Conservation (phyloP, 2,888 invertebrate genomes). For the Dasypogon diadema region DNA sequence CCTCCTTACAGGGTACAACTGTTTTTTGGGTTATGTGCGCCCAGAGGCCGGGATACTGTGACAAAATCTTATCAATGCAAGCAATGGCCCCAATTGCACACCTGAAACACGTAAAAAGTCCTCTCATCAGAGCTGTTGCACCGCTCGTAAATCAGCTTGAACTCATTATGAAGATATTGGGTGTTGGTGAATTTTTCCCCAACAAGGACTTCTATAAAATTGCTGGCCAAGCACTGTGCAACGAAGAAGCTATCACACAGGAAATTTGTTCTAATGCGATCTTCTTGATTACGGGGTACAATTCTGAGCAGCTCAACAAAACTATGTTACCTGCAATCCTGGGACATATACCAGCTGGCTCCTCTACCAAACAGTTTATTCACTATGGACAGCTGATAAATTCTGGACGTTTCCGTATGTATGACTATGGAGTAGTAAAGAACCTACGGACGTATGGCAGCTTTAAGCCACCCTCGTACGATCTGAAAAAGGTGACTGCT, state of each 20-base stretch:
- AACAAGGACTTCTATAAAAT: constrained; percentile 68
- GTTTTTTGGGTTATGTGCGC: constrained; percentile 72
- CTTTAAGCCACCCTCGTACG: constrained; percentile 64
- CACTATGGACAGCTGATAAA: constrained; percentile 71
- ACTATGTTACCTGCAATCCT: constrained; percentile 72
- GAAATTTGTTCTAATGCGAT: constrained; percentile 73
- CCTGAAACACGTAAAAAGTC: constrained; percentile 64
- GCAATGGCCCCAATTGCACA: constrained; percentile 73
- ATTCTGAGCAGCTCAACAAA: constrained; percentile 72
- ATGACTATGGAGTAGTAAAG: constrained; percentile 63
- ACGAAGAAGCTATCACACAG: constrained; percentile 69
- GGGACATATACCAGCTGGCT: constrained; percentile 71
- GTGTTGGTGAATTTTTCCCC: constrained; percentile 73
- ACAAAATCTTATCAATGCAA: constrained; percentile 71
- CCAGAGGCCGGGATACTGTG: constrained; percentile 70
- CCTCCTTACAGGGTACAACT: constrained; percentile 71
- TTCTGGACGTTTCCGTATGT: constrained; percentile 60
- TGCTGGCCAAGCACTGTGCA: constrained; percentile 69
- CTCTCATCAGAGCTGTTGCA: neutral
- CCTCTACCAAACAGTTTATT: constrained; percentile 70
- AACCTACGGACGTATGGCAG: constrained; percentile 63
- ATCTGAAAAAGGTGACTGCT: constrained; percentile 62
- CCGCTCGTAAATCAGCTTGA: constrained; percentile 65
- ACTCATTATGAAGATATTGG: constrained; percentile 51
- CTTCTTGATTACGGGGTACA: constrained; percentile 74